These are phyloP conservation scores for Chironomus tepperi DNA, from an alignment of 1,140 invertebrate genomes.

Conservation along the genomic window DNA sequence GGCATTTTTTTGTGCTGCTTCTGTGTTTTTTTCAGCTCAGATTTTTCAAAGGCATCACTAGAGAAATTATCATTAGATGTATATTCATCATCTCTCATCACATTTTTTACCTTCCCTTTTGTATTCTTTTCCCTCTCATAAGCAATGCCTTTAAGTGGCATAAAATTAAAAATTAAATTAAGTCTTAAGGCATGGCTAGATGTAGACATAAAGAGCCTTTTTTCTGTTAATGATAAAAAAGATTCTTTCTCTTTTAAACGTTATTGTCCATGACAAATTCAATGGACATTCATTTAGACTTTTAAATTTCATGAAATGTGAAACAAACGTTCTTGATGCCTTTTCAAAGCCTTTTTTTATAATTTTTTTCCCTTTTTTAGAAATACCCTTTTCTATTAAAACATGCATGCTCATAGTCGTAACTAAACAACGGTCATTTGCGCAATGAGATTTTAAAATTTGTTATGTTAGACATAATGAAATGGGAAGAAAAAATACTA, in stretches of 20 bases:
- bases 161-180: slow-evolving; percentile 10
- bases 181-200: neutral
- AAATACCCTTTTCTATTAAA: slow-evolving; percentile 5
- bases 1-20: neutral
- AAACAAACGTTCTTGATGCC: too few relatives aligned
- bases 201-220: neutral
- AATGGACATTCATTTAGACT: too few relatives aligned
- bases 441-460: slow-evolving; percentile 1
- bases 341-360: too few relatives aligned
- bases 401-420: neutral
- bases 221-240: too few relatives aligned
- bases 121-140: neutral
- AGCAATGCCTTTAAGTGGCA: neutral
- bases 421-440: slow-evolving; percentile 7
- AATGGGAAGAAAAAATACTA: neutral
- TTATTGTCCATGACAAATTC: neutral
- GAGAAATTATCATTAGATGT: slow-evolving; percentile 9
- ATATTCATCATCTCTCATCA: neutral
- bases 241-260: neutral
- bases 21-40: neutral
- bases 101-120: neutral
- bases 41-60: neutral
- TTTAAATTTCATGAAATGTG: too few relatives aligned
- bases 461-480: neutral
- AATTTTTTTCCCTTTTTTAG: neutral